Percentiles rank a stretch among this genome's conserved stretches.
Conservation (phyloP, 2,113 vertebrate genomes). For the Ceyx cyanopectus region DNA sequence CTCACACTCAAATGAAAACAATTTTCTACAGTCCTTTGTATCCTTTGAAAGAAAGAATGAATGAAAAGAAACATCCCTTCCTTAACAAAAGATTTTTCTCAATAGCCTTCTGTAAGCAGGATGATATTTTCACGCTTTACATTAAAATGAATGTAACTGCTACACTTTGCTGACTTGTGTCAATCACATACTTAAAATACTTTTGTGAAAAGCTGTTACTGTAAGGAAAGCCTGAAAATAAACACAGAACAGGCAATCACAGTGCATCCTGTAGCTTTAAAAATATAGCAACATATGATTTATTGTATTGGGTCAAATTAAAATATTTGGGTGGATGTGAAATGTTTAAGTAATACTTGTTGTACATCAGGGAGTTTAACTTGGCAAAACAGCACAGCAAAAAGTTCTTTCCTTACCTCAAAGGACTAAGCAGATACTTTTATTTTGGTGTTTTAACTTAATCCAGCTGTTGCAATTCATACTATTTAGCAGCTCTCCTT, state of each 20-base stretch:
- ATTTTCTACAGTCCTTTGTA: background rate
- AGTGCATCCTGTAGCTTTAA: background rate
- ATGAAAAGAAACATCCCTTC: background rate
- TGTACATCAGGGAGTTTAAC: constrained; percentile 33
- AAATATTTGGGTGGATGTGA: constrained; percentile 40
- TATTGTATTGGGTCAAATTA: constrained; percentile 25
- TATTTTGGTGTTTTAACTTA: constrained; percentile 51
- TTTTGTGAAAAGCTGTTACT: background rate
- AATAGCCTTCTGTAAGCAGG: background rate
- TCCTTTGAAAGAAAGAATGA: background rate
- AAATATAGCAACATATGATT: background rate
- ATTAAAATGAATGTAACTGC: background rate
- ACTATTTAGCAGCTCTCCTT: background rate
- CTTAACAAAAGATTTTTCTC: background rate
- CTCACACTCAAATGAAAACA: background rate
- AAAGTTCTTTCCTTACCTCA: constrained; percentile 24
- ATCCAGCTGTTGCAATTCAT: constrained; percentile 50
- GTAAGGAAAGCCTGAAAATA: background rate
- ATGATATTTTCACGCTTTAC: background rate
- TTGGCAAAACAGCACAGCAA: constrained; percentile 34
- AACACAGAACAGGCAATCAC: background rate
- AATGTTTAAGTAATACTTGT: constrained; percentile 21
- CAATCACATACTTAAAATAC: background rate
- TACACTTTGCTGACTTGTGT: background rate
- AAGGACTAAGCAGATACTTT: constrained; percentile 18